Base-by-base conservation (phyloP, 2,113 vertebrate species). In the Regulus satrapa region DNA sequence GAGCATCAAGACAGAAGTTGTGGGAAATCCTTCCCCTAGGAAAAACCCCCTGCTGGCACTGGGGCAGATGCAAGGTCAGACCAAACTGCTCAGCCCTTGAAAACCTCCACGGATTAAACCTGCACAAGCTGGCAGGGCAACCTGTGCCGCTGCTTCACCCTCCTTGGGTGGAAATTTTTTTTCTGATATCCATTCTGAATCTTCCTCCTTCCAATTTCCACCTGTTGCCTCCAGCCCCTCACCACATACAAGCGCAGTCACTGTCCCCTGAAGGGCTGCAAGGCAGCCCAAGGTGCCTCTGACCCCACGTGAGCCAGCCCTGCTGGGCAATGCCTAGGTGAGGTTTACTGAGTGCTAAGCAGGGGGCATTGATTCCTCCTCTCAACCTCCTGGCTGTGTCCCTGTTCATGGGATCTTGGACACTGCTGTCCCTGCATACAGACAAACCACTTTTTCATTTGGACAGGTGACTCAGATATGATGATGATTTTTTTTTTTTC, bases 361-460 rank as follows among this genome's bases (percentile, higher is more conserved):
- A 41, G 49, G 59, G n/a, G 13, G 3, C 19, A 8, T 0, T 8
- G 12, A 32, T 62, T 38, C 45, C n/a, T 64, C 45, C 36, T 46
- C 31, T 52, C 24, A 1, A 0, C 14, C 16, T 34, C 54, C 41
- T 51, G 36, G n/a, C 18, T 0, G 0, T 38, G 40, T 2, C 25
- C 18, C 45, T 76, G 18, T 6, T 31, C 21, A 6, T 28, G 28
- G 46, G 24, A 13, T 18, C 38, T 9, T 31, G 21, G 48, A 32
- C 15, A 12, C 10, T 58, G 38, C 43, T 75, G 28, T 52, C 29
- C 23, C 32, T 73, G 23, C 41, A 45, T 9, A 61, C 0, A 3
- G 52, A 59, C 8, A 90, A 66, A 71, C 7, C 15, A 28, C 23
- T 45, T 54, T 17, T 66, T 54, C 67, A 28, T 58, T 46, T 67